A percentile compares a stretch with the other conserved stretches of the same genome.
Evolutionary conservation across 2,888 invertebrate species (phyloP).

Genomic region (Pelosia muscerda): DNA sequence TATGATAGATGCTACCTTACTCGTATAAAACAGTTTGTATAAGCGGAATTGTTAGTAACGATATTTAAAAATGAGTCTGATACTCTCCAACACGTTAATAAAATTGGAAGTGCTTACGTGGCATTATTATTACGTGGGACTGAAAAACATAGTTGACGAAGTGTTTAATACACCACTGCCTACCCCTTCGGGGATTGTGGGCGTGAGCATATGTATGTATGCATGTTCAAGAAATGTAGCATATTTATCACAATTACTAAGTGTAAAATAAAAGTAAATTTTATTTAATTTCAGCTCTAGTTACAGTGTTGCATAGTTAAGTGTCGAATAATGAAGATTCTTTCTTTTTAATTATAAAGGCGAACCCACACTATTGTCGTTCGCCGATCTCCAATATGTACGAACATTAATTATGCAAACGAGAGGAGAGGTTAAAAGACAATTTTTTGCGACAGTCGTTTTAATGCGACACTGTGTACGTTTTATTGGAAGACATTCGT

Average conservation of each 20-base stretch:
- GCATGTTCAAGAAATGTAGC: no score
- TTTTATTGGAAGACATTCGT: conserved; percentile 58
- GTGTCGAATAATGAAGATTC: conserved; percentile 17
- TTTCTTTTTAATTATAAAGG: conserved; percentile 47
- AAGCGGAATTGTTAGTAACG: conserved; percentile 16
- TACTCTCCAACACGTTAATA: no score
- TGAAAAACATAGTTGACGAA: no score
- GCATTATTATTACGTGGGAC: no score
- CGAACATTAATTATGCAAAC: conserved; percentile 78
- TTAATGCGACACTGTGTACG: conserved; percentile 69
- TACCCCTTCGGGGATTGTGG: no score
- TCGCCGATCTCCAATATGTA: conserved; percentile 64
- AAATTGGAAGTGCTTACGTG: no score
- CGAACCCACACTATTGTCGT: conserved; percentile 49
- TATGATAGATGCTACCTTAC: neutral
- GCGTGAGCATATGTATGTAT: no score
- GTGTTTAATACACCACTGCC: no score
- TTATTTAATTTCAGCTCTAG: conserved; percentile 13
- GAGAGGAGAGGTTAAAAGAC: conserved; percentile 60
- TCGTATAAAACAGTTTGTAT: neutral
- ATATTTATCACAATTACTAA: no score
- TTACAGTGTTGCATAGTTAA: neutral
- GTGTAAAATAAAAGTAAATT: conserved; percentile 27
- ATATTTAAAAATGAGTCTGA: conserved; percentile 18
- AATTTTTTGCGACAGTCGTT: conserved; percentile 61